Base-by-base conservation (phyloP, 1,140 invertebrate genomes). In the Trichonephila inaurata region DNA sequence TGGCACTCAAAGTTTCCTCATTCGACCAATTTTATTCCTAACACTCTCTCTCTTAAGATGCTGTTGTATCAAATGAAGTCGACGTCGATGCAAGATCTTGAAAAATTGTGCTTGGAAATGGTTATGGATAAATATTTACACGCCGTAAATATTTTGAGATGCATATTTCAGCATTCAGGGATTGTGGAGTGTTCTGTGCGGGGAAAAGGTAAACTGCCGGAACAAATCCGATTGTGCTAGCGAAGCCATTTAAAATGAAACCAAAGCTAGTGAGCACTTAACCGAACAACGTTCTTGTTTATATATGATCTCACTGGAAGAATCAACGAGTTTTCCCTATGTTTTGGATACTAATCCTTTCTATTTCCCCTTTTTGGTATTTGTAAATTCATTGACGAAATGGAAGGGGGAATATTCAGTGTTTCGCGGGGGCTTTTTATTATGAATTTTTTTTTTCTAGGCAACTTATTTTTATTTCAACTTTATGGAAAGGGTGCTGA, bases 81-180 rank as follows among this genome's bases (percentile, higher is more conserved):
- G 72, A 24, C 28, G 12, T 77, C 16, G 28, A 77, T 40, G 72
- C 72, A 33, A 40, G 72, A 77, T 77, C 33, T 69, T 69, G 66
- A 69, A 69, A 69, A 69, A 69, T 69, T 69, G 24, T 69, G n/a
- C 72, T 40, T 16, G 72, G 28, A 40, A 77, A 77, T 33, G 28
- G 72, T 89, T 89, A 77, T 89, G 64, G 88, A 89, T 89, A 89
- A 89, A 89, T 89, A 89, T 89, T 89, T 89, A 89, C 88, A 58
- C 44, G 44, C 58, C 88, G 88, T 89, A 89, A 89, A 89, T 89
- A 89, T 89, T 89, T 89, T 89, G 64, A 6, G 60, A 88, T 88
- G 61, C 61, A 51, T 66, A 60, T 88, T 88, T 62, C n/a, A 40
- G 28, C 19, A 58, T 72, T 40, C 10, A 14, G 64, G 44, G 44